phyloP scores from a whole-genome alignment of 53 echinoderm and acorn worm genomes.

The Henricia sp. region DNA sequence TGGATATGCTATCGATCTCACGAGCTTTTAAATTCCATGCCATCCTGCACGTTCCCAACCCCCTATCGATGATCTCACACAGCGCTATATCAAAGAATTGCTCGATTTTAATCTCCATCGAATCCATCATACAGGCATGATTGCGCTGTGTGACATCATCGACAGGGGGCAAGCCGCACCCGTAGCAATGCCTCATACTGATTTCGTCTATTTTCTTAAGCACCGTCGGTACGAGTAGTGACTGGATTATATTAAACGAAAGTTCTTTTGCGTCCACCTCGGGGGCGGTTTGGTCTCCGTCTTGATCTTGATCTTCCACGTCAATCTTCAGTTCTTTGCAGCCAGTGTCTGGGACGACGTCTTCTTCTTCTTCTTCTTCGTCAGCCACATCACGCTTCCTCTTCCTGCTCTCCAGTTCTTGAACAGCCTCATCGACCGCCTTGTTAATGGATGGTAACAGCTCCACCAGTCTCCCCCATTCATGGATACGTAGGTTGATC shows the following conservation, averaged over 20 bases:
- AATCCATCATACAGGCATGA: neutral
- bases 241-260: neutral
- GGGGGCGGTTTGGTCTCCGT: neutral
- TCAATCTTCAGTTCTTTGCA: slow-evolving; percentile 8
- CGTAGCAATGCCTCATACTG: neutral
- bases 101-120: neutral
- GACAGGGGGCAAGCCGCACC: neutral
- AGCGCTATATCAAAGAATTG: neutral
- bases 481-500: neutral
- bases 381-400: neutral
- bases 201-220: neutral
- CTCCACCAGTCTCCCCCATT: slow-evolving; percentile 25
- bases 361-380: neutral
- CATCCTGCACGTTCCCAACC: too few species aligned
- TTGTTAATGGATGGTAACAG: slow-evolving; percentile 1
- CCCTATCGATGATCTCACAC: too few species aligned
- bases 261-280: neutral
- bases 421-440: too few species aligned
- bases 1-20: too few species aligned
- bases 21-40: too few species aligned
- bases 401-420: neutral
- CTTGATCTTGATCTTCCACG: neutral
- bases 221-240: neutral
- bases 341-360: too few species aligned
- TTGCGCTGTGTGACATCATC: neutral